phyloP scores from a whole-genome alignment of 2,113 vertebrate species.

The Natator depressus region DNA sequence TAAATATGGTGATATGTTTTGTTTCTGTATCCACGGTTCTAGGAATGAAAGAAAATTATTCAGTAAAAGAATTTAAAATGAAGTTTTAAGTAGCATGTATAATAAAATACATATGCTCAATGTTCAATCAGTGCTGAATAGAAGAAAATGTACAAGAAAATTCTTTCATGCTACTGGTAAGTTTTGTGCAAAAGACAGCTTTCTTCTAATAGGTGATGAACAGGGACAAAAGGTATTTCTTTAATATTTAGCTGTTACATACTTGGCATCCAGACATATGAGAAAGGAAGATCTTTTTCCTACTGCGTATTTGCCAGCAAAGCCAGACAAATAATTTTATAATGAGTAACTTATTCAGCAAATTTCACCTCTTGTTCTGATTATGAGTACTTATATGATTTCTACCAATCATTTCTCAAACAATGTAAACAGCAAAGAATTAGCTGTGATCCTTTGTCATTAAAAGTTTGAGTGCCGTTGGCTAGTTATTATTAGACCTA shows the following conservation, averaged over 20 bases:
- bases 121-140: background rate
- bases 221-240: background rate
- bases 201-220: background rate
- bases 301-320: background rate
- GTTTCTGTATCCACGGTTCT: background rate
- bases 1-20: background rate
- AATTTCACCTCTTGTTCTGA: background rate
- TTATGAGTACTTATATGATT: background rate
- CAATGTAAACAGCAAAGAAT: no score
- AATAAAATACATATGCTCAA: background rate
- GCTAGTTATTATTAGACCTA: background rate
- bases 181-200: background rate
- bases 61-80: background rate
- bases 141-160: background rate
- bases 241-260: background rate
- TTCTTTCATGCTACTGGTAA: background rate
- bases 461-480: background rate
- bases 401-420: background rate
- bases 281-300: background rate
- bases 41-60: background rate
- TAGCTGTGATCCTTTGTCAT: background rate
- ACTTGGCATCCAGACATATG: background rate
- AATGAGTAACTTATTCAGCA: background rate
- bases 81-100: background rate
- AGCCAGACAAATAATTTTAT: background rate